Percentiles rank a stretch among this genome's conserved stretches.
These are phyloP conservation scores for Hiodon alosoides DNA, from an alignment of 2,113 vertebrate genomes.

Conservation along the genomic window DNA sequence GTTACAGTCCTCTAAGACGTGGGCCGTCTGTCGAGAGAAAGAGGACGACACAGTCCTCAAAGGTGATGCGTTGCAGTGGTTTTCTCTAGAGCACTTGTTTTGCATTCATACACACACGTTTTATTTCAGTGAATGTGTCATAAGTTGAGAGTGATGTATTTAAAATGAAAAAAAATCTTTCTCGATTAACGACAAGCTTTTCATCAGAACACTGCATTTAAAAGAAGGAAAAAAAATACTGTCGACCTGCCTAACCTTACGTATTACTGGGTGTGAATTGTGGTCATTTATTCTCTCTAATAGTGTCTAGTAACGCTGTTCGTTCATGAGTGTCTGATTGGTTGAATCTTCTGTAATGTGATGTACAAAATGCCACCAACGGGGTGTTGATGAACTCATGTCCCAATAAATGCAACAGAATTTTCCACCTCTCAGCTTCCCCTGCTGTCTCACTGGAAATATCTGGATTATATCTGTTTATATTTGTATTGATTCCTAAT, in stretches of 20 bases:
- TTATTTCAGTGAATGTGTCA: conserved; percentile 9
- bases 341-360: conserved; percentile 74
- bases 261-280: conserved; percentile 51
- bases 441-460: neutral
- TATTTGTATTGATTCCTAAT: neutral
- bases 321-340: conserved; percentile 75
- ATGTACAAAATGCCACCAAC: conserved; percentile 74
- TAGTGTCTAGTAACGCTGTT: conserved; percentile 71
- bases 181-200: conserved; percentile 31
- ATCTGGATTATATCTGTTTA: neutral
- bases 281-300: conserved; percentile 56
- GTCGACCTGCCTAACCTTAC: conserved; percentile 44
- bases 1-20: too few species aligned
- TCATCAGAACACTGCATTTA: conserved; percentile 46
- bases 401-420: conserved; percentile 62
- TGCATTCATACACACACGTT: too few species aligned
- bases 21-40: too few species aligned
- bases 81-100: conserved; percentile 24
- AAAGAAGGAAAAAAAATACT: neutral
- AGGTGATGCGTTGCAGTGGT: too few species aligned
- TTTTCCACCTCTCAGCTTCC: conserved; percentile 44
- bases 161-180: conserved; percentile 45
- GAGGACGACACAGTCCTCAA: too few species aligned
- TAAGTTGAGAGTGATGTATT: conserved; percentile 49
- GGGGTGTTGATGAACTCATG: conserved; percentile 68